Base-by-base conservation (phyloP, 1,140 invertebrate species). In the Philotrypesis tridentata region DNA sequence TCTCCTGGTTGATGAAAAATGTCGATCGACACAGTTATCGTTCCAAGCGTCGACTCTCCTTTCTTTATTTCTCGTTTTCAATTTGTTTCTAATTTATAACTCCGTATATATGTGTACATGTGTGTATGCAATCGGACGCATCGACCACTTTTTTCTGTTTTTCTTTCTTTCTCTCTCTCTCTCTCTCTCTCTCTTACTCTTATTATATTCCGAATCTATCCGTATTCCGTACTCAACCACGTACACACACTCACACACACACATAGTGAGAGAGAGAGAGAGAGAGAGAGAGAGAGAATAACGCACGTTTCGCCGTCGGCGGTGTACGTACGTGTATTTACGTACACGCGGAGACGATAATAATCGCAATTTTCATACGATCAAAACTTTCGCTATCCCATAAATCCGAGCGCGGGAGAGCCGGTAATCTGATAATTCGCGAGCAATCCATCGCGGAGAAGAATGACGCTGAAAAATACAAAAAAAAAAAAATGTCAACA, bases 1-100 rank as follows among this genome's bases (percentile, higher is more conserved):
- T 11, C 61, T 65, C 61, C 27, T 11, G n/a, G 55, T 17, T 74
- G 79, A 74, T 60, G 73, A 74, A 76, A 81, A 75, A 81, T 76
- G 40, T 37, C 43, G n/a, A 33, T n/a, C 70, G 48, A 80, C 60
- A 29, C 23, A 37, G 60, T 80, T 75, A 81, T 70, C 63, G 37
- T 74, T 43, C 14, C 11, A 73, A 73, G 33, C 37, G 17, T 27
- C n/a, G n/a, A n/a, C 31, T 48, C 60, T 70, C 29, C 29, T 70
- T 48, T 65, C 27, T 43, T 70, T 55, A 25, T 70, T 55, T 70
- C 40, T 70, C 21, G 6, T 25, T 60, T 37, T 79, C 43, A 17
- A 31, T 60, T 70, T 71, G 9, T 67, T 70, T 60, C 31, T 71
- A 55, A 70, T 67, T 75, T 63, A 37, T 75, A 33, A n/a, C n/a